phyloP scores from a whole-genome alignment of 2,113 vertebrate genomes.

The Psammodynastes pulverulentus region DNA sequence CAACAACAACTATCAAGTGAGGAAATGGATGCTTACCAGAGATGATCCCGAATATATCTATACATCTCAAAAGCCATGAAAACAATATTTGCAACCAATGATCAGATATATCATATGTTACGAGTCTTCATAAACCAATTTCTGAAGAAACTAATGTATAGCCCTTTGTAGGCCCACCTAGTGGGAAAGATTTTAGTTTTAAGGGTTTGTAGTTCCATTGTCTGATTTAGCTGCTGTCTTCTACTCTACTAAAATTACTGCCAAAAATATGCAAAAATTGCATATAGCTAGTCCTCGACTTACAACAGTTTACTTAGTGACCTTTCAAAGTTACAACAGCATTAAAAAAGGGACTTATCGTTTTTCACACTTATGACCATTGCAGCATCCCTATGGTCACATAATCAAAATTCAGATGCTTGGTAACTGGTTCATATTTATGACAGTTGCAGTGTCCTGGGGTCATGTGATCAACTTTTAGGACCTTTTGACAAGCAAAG shows the following conservation, averaged over 20 bases:
- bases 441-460: no score
- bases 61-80: background rate
- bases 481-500: no score
- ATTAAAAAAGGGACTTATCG: no score
- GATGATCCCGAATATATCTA: background rate
- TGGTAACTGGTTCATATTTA: no score
- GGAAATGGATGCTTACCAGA: background rate
- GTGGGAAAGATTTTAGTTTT: background rate
- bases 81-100: background rate
- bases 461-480: no score
- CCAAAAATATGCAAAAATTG: background rate
- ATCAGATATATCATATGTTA: background rate
- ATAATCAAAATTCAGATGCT: no score
- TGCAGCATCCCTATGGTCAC: no score
- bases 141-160: background rate
- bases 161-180: background rate
- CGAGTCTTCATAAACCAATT: background rate
- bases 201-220: background rate
- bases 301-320: no score
- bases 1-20: background rate
- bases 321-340: no score
- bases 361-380: no score
- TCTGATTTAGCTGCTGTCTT: background rate
- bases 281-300: no score
- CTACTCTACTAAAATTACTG: background rate